Percentiles rank a stretch among this genome's conserved stretches.
Conservation (phyloP, 1,140 invertebrate genomes). For the Drosophila bocki region DNA sequence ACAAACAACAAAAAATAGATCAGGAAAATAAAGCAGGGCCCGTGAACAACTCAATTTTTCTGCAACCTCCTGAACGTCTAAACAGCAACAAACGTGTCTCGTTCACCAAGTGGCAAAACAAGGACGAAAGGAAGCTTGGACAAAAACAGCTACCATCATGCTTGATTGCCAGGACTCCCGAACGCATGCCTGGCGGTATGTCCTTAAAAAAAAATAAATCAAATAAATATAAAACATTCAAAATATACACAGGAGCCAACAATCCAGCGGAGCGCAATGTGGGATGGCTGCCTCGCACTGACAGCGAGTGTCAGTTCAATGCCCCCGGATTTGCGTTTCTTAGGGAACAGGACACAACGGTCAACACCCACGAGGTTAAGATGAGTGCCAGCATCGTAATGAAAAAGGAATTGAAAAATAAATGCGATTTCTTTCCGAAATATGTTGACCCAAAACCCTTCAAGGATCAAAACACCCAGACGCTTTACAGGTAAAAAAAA, state of each 20-base stretch:
- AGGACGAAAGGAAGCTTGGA: conserved; percentile 20
- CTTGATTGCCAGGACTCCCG: conserved; percentile 40
- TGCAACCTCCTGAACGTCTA: neutral
- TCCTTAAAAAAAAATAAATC: neutral
- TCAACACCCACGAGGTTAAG: conserved; percentile 53
- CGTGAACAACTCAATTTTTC: neutral
- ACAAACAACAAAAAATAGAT: conserved; percentile 1
- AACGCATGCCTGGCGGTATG: conserved; percentile 44
- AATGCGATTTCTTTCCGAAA: conserved; percentile 61
- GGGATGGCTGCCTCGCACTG: conserved; percentile 54
- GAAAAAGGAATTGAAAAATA: conserved; percentile 41
- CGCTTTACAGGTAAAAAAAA: conserved; percentile 65
- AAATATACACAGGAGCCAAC: conserved; percentile 43
- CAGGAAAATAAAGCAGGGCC: neutral
- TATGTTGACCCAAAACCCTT: conserved; percentile 38
- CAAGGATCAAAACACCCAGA: conserved; percentile 68
- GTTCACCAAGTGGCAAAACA: conserved; percentile 27
- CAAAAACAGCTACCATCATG: conserved; percentile 48
- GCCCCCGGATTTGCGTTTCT: conserved; percentile 59
- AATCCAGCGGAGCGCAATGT: conserved; percentile 54
- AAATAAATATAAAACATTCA: neutral
- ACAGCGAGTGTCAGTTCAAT: conserved; percentile 63
- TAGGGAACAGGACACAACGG: conserved; percentile 15
- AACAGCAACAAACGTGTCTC: conserved; percentile 40
- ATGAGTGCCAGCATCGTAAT: conserved; percentile 28